Evolutionary conservation across 1,140 invertebrate genomes (phyloP).

Genomic region (Archivesica marissinica): DNA sequence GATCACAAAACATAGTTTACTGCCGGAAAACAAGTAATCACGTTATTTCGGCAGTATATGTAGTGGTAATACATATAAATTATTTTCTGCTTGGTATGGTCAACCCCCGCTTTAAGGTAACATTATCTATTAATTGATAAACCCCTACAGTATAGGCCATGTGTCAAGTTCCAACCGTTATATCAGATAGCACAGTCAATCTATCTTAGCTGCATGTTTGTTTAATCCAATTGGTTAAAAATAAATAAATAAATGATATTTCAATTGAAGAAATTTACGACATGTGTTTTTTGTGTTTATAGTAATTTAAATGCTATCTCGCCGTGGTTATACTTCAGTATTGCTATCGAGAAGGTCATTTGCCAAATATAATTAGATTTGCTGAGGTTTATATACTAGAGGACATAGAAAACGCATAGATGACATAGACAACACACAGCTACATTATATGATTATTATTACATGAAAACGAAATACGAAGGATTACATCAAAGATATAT

Average conservation of each 20-base stretch:
- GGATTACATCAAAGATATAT: too few species aligned
- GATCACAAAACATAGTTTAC: too few species aligned
- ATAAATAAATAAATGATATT: slow-evolving; percentile 15
- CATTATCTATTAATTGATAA: slow-evolving; percentile 41
- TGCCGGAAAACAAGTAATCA: too few species aligned
- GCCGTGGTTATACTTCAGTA: neutral
- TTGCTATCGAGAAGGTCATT: neutral
- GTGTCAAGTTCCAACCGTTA: neutral
- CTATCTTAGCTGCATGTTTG: neutral
- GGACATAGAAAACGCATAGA: too few species aligned
- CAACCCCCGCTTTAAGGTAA: too few species aligned
- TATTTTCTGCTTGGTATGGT: too few species aligned
- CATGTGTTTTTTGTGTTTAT: slow-evolving; percentile 5
- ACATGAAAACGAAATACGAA: too few species aligned
- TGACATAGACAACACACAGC: too few species aligned
- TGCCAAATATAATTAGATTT: neutral
- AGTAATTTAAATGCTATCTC: neutral
- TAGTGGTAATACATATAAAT: too few species aligned
- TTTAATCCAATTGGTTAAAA: neutral
- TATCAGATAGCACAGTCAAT: neutral
- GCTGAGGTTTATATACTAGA: neutral
- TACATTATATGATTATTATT: too few species aligned
- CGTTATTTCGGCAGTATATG: too few species aligned
- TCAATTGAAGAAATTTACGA: slow-evolving; percentile 23
- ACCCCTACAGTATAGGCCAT: slow-evolving; percentile 11